phyloP scores from a whole-genome alignment of 2,113 vertebrate genomes.

The Anolis sagrei region DNA sequence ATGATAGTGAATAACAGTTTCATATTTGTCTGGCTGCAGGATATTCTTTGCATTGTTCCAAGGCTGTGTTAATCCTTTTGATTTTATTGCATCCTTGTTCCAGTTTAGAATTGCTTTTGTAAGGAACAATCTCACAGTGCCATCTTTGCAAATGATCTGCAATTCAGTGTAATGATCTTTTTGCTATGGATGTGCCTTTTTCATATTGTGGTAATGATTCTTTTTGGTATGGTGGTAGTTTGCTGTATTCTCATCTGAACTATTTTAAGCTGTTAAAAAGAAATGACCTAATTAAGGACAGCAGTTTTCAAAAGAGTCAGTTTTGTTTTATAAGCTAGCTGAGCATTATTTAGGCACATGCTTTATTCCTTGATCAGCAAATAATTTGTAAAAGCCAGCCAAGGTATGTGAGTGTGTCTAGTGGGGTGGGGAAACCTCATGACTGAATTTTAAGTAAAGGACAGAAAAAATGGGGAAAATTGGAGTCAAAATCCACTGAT shows the following conservation, averaged over 20 bases:
- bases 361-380: conserved; percentile 61
- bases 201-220: conserved; percentile 56
- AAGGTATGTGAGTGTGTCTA: background rate
- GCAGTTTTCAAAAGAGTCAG: conserved; percentile 48
- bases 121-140: conserved; percentile 59
- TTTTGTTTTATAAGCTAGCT: conserved; percentile 63
- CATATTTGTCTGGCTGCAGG: conserved; percentile 47
- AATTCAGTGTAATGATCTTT: conserved; percentile 54
- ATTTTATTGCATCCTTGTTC: conserved; percentile 65
- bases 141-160: conserved; percentile 63
- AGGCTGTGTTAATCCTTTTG: conserved; percentile 55
- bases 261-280: conserved; percentile 71
- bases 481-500: too few relatives aligned
- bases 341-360: conserved; percentile 67
- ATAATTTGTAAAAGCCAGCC: conserved; percentile 53
- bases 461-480: background rate
- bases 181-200: conserved; percentile 32
- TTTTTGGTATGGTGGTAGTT: conserved; percentile 61
- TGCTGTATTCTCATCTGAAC: conserved; percentile 68
- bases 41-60: conserved; percentile 58
- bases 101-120: conserved; percentile 65
- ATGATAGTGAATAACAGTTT: conserved; percentile 24
- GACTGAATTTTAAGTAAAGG: conserved; percentile 19
- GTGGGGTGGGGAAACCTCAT: background rate
- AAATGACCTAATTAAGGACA: conserved; percentile 72